These are phyloP conservation scores for Chalcosyrphus nemorum DNA, from an alignment of 2,888 invertebrate species.

Conservation along the genomic window DNA sequence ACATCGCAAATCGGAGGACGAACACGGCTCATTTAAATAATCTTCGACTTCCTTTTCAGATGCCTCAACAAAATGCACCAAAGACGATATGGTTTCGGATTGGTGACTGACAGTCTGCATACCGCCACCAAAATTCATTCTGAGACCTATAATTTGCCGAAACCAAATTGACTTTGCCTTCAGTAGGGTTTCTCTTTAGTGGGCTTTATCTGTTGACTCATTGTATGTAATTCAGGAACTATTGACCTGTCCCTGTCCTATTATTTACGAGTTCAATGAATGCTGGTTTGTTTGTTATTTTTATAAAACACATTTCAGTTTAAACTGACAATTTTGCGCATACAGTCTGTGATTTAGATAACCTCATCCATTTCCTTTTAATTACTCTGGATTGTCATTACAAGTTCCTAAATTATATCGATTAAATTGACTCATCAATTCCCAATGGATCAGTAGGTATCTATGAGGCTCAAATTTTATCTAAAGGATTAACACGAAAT, in stretches of 20 bases:
- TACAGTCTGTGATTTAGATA: too few relatives aligned
- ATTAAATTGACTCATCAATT: neutral
- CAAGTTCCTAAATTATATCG: neutral
- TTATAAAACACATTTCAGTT: too few relatives aligned
- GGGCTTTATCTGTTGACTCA: conserved; percentile 36
- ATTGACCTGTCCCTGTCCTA: conserved; percentile 10
- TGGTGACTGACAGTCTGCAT: conserved; percentile 71
- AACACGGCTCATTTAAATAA: conserved; percentile 65
- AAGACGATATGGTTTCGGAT: conserved; percentile 70
- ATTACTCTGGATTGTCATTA: neutral
- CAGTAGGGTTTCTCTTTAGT: conserved; percentile 11
- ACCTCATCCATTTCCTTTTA: neutral
- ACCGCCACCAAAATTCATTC: conserved; percentile 66
- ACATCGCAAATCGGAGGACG: conserved; percentile 23
- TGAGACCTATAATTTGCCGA: conserved; percentile 65
- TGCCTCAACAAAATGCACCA: conserved; percentile 42
- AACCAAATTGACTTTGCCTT: conserved; percentile 18
- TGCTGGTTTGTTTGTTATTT: conserved; percentile 48
- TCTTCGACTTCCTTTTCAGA: conserved; percentile 72
- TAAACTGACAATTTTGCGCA: too few relatives aligned
- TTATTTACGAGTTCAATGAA: conserved; percentile 34
- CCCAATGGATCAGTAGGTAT: neutral
- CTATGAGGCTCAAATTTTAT: neutral
- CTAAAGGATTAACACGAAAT: conserved; percentile 52
- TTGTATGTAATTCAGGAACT: conserved; percentile 45